A percentile compares a stretch with the other conserved stretches of the same genome.
Conservation (phyloP, 2,888 invertebrate species). For the Caenorhabditis sp. region DNA sequence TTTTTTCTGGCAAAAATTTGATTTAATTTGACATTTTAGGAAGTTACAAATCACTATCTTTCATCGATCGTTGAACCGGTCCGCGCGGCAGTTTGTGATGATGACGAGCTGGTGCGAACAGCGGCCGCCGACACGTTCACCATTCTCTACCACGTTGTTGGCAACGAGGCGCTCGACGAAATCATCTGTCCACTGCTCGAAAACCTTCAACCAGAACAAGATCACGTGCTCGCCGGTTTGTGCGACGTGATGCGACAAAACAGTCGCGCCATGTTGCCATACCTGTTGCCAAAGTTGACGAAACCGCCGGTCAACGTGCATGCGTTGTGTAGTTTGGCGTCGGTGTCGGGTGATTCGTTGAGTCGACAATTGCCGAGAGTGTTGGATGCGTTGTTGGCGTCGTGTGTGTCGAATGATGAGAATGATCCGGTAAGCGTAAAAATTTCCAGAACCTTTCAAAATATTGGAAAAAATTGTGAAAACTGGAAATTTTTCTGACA, state of each 20-base stretch:
- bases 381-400: constrained; percentile 83
- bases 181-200: constrained; percentile 90
- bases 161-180: constrained; percentile 91
- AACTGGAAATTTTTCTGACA: background rate
- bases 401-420: constrained; percentile 51
- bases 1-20: background rate
- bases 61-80: constrained; percentile 80
- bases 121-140: constrained; percentile 97
- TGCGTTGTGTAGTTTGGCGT: constrained; percentile 89
- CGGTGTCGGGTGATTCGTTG: constrained; percentile 88
- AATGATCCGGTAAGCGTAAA: constrained; percentile 40
- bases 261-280: constrained; percentile 84
- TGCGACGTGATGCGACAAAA: constrained; percentile 96
- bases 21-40: constrained; percentile 39
- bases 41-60: constrained; percentile 57
- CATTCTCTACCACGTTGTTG: constrained; percentile 88
- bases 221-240: constrained; percentile 91
- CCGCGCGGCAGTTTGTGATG: constrained; percentile 87
- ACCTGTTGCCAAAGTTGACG: constrained; percentile 88
- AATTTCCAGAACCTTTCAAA: no score
- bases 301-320: constrained; percentile 85
- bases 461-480: no score
- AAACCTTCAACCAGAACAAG: constrained; percentile 80
- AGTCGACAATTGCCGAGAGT: constrained; percentile 89
- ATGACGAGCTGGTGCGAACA: constrained; percentile 77